phyloP scores from a whole-genome alignment of 2,797 vertebrate genomes.

The Takifugu ocellatus region DNA sequence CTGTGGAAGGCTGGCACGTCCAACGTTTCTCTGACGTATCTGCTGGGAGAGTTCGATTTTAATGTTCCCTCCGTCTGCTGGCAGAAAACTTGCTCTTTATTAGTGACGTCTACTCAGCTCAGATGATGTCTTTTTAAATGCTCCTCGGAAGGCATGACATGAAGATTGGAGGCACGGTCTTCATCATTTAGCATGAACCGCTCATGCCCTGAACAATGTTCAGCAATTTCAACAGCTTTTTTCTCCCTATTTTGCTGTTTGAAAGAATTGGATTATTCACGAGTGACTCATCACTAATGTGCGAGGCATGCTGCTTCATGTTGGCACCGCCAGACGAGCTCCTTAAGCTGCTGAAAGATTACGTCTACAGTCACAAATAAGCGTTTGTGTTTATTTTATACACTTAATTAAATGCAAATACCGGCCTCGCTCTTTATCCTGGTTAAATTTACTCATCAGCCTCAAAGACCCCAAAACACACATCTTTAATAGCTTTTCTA shows the following conservation, averaged over 20 bases:
- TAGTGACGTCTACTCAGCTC: constrained; percentile 6
- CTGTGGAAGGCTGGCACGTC: constrained; percentile 38
- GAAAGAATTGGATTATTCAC: constrained; percentile 21
- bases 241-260: background rate
- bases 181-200: no score
- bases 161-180: background rate
- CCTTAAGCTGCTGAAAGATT: constrained; percentile 12
- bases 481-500: background rate
- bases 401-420: constrained; percentile 12
- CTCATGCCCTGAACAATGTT: constrained; percentile 1
- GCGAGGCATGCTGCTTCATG: constrained; percentile 40
- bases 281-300: constrained; percentile 30
- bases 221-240: constrained; percentile 2
- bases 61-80: constrained; percentile 30
- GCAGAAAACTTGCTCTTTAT: constrained; percentile 12
- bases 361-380: constrained; percentile 16
- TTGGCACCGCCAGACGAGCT: constrained; percentile 18
- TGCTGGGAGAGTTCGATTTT: constrained; percentile 40
- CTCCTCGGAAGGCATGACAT: background rate
- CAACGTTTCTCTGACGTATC: constrained; percentile 34
- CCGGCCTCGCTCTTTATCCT: background rate
- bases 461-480: constrained; percentile 8
- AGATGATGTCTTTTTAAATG: constrained; percentile 14
- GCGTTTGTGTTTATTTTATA: constrained; percentile 1
- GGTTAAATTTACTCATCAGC: constrained; percentile 8